These are phyloP conservation scores for Rattus rattus DNA, from an alignment of 2,113 vertebrate genomes.

Conservation along the genomic window DNA sequence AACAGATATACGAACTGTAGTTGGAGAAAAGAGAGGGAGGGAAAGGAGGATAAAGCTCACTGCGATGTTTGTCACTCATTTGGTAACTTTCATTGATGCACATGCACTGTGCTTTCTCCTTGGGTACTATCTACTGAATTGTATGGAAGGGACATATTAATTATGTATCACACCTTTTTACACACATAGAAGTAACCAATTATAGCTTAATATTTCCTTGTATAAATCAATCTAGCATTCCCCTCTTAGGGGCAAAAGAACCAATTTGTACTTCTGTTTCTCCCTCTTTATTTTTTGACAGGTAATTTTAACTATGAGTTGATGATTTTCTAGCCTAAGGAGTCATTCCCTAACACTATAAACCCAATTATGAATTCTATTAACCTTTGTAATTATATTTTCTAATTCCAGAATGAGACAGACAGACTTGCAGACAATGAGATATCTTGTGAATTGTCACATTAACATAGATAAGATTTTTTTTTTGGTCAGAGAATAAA, in stretches of 20 bases:
- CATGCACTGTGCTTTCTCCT: conserved; percentile 27
- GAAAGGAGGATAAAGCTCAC: background rate
- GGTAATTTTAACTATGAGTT: conserved; percentile 39
- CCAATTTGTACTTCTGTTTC: conserved; percentile 35
- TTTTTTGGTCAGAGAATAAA: conserved; percentile 28
- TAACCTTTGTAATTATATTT: conserved; percentile 63
- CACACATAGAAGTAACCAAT: conserved; percentile 1
- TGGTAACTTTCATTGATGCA: background rate
- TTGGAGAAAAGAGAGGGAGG: background rate
- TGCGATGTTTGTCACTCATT: background rate
- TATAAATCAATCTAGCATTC: background rate
- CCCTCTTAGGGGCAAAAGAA: background rate
- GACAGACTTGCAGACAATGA: conserved; percentile 33
- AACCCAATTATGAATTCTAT: conserved; percentile 61
- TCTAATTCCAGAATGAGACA: conserved; percentile 14
- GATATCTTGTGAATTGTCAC: conserved; percentile 14
- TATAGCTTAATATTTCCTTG: conserved; percentile 11
- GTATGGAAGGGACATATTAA: background rate
- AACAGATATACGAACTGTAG: background rate
- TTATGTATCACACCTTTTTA: background rate
- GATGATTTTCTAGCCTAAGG: conserved; percentile 53
- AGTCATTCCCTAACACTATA: conserved; percentile 51
- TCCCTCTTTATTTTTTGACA: conserved; percentile 44
- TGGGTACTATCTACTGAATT: background rate
- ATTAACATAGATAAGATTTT: background rate